Evolutionary conservation across 2,888 invertebrate genomes (phyloP), one percentile per base, ranked within the genome.

Genomic region (Tenthredo distinguenda): DNA sequence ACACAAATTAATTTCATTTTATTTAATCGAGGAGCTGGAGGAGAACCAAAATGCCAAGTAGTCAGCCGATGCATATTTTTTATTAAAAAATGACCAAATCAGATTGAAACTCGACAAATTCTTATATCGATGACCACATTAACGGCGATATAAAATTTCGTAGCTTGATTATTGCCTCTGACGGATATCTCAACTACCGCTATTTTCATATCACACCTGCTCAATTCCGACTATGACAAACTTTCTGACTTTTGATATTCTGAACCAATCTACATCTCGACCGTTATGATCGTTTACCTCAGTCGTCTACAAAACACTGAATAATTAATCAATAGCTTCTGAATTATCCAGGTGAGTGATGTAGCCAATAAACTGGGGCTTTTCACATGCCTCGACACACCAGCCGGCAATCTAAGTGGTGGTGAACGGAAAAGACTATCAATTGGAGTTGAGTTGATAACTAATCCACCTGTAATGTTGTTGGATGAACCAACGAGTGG

Each of bases 401-500:
- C 94, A 77, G 94, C 95, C 0, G 91, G 89, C n/a, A 93, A 94
- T 85, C 91, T 96, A 65, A 95, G 95, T 40, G 96, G 96, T 5
- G 96, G 96, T 0, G 95, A 96, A 91, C 93, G 94, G 74, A 96
- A 96, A 89, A 93, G 96, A 31, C 93, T 96, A 6, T 95, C 95
- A 9, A 95, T 96, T 37, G 96, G 95, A 3, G 91, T 95, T 74
- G 96, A 96, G 91, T 93, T 96, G 87, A 94, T 96, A 76, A 95
- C 95, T 87, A 95, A 95, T 89, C 96, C 96, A 1, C 94, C 95
- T 2, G 93, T 96, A 83, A 94, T 96, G 94, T 94, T 96, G 88
- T 94, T 96, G 87, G 96, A 96, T 90, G 96, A 96, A 88, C 96
- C 96, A 4, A 96, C 94, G 87, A 96, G 96, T 87, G 96, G 96